Conservation (phyloP, 2,113 vertebrate genomes). For the Odontophorus gujanensis region DNA sequence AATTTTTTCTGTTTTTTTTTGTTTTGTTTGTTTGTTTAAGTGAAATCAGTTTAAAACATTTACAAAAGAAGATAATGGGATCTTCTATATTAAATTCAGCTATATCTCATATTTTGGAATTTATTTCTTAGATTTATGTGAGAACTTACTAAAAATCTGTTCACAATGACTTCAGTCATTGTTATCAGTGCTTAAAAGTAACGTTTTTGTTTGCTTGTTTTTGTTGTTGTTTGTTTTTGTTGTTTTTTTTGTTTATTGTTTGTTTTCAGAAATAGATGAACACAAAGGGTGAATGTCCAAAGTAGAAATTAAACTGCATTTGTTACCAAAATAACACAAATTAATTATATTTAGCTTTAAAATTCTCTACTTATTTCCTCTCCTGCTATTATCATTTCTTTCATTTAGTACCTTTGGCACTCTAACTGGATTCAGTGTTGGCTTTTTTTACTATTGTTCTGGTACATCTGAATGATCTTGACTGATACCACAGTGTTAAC, state of each 20-base stretch:
- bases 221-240: neutral
- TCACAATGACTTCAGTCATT: slow-evolving; percentile 4
- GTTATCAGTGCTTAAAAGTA: neutral
- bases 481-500: neutral
- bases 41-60: slow-evolving; percentile 11
- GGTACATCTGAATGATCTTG: neutral
- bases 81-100: slow-evolving; percentile 11
- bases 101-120: neutral
- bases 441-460: neutral
- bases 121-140: neutral
- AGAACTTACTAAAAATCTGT: slow-evolving; percentile 33
- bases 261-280: slow-evolving; percentile 9
- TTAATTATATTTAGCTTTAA: neutral
- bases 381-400: neutral
- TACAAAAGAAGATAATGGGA: slow-evolving; percentile 1
- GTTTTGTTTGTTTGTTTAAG: neutral
- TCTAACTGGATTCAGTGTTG: neutral
- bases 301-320: neutral
- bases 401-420: neutral
- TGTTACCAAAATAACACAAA: neutral
- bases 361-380: neutral
- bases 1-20: neutral
- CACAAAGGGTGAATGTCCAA: neutral
- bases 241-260: neutral
- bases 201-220: neutral